Evolutionary conservation across 2,113 vertebrate genomes (phyloP).

Genomic region (Vulpes vulpes): DNA sequence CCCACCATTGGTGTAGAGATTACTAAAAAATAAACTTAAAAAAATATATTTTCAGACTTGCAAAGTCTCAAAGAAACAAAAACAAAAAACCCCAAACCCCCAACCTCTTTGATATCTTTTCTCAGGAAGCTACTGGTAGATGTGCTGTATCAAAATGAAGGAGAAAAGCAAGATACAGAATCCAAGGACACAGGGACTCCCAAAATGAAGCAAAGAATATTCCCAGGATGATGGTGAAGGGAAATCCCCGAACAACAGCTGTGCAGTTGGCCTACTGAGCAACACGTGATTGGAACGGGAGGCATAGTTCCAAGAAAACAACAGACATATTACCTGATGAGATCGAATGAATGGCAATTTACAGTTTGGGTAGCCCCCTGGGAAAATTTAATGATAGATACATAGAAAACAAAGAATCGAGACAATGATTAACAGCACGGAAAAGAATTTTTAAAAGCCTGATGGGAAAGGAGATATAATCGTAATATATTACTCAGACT

Average conservation of each 20-base stretch:
- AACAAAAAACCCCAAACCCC: background rate
- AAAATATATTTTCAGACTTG: background rate
- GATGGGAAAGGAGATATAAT: background rate
- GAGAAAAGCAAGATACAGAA: constrained; percentile 49
- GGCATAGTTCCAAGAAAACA: background rate
- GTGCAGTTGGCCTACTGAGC: background rate
- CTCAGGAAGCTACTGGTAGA: constrained; percentile 40
- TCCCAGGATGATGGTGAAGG: constrained; percentile 14
- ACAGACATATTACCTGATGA: background rate
- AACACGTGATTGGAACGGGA: background rate
- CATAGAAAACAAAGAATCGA: background rate
- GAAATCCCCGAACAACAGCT: constrained; percentile 32
- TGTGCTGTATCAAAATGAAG: background rate
- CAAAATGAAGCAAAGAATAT: constrained; percentile 49
- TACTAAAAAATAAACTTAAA: background rate
- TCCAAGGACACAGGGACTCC: background rate
- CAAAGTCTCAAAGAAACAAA: background rate
- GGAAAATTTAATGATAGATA: background rate
- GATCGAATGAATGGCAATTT: constrained; percentile 6
- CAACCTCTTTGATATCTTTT: background rate
- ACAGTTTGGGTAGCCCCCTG: background rate
- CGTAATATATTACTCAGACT: background rate
- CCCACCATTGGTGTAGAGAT: background rate
- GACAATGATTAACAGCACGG: background rate
- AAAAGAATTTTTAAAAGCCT: background rate